Evolutionary conservation across 92 coral and sea anemone genomes (phyloP).

Genomic region (Epizoanthus stellaris): DNA sequence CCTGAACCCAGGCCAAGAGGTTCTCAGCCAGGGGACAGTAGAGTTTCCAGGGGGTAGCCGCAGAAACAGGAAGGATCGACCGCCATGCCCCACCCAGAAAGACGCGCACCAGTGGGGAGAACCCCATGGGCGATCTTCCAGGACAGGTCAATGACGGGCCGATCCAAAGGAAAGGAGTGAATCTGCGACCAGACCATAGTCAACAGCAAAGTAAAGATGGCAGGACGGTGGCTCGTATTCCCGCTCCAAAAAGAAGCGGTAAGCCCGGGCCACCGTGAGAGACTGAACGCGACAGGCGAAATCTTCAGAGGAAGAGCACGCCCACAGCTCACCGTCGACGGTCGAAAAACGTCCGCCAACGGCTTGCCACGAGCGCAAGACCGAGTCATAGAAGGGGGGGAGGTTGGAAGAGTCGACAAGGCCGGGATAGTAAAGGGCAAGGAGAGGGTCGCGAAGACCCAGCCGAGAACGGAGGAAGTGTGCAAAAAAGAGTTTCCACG

Average conservation of each 20-base stretch:
- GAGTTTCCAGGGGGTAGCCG: background rate
- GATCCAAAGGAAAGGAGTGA: slow-evolving; percentile 11
- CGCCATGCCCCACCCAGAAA: slow-evolving; percentile 18
- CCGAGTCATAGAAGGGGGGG: slow-evolving; percentile 7
- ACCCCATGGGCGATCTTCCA: slow-evolving; percentile 47
- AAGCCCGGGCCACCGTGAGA: background rate
- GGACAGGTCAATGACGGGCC: background rate
- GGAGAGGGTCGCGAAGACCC: background rate
- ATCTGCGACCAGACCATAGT: slow-evolving; percentile 22
- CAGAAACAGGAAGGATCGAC: slow-evolving; percentile 32
- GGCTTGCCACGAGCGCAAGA: slow-evolving; percentile 8
- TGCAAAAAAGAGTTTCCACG: background rate
- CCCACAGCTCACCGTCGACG: background rate
- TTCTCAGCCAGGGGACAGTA: slow-evolving; percentile 28
- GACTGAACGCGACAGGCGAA: background rate
- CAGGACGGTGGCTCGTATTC: background rate
- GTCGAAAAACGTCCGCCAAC: slow-evolving; percentile 1
- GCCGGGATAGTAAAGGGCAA: background rate
- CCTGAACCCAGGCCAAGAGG: slow-evolving; percentile 25
- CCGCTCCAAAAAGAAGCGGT: background rate
- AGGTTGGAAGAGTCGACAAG: background rate
- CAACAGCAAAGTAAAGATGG: background rate
- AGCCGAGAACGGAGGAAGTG: background rate
- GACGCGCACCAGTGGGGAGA: slow-evolving; percentile 26
- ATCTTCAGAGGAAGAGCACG: background rate